Percentiles rank a stretch among this genome's conserved stretches.
Evolutionary conservation across 2,888 invertebrate species (phyloP).

Genomic region (Microplitis deprimator): DNA sequence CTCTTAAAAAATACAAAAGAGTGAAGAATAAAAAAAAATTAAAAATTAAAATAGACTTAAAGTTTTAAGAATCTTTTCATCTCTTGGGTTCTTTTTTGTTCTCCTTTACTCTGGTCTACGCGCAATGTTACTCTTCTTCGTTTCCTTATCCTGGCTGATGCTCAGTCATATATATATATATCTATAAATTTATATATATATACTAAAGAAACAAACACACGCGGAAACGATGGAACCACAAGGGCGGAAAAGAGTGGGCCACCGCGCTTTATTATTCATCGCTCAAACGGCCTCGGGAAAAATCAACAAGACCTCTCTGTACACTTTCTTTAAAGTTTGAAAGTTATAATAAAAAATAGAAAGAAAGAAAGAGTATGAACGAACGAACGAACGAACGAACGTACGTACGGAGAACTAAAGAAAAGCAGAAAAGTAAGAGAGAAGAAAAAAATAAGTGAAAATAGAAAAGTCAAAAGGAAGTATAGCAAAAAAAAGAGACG

Average conservation of each 20-base stretch:
- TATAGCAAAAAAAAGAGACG: not conserved
- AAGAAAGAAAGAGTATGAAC: slow-evolving; percentile 25
- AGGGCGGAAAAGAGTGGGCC: slow-evolving; percentile 29
- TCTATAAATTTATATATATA: not conserved
- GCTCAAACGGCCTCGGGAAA: slow-evolving; percentile 39
- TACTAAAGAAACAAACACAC: slow-evolving; percentile 15
- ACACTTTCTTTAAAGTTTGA: slow-evolving; percentile 39
- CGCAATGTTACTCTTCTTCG: not conserved
- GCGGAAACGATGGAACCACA: slow-evolving; percentile 27
- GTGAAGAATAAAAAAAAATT: not conserved
- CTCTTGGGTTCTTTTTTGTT: not conserved
- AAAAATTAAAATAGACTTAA: slow-evolving; percentile 3
- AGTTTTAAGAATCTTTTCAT: slow-evolving; percentile 8
- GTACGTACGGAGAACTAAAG: not conserved
- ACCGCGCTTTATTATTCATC: slow-evolving; percentile 41
- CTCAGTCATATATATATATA: slow-evolving; percentile 3
- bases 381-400: slow-evolving; percentile 8
- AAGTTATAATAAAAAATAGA: slow-evolving; percentile 22
- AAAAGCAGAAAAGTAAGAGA: not conserved
- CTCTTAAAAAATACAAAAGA: slow-evolving; percentile 8
- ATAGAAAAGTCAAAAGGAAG: slow-evolving; percentile 3
- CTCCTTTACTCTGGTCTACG: not conserved
- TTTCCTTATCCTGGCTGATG: not conserved
- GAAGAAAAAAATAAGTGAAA: not conserved
- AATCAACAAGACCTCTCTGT: slow-evolving; percentile 40